Percentiles rank a stretch among this genome's conserved stretches.
Conservation (phyloP, 2,113 vertebrate species). For the Phaethon lepturus region DNA sequence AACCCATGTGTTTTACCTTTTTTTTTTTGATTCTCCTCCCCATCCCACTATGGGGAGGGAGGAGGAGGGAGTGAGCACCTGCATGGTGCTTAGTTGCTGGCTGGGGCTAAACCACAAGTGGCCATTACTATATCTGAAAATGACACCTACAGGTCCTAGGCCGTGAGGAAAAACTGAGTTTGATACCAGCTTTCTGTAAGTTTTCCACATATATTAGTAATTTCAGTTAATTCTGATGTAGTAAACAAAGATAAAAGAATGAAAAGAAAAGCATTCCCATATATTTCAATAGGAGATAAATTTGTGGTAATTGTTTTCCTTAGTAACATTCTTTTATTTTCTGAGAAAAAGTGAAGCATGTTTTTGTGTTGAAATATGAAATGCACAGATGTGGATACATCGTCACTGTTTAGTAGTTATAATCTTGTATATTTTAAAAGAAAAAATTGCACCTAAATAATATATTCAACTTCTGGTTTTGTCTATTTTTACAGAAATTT, state of each 20-base stretch:
- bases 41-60: too few relatives aligned
- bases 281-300: neutral
- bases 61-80: too few relatives aligned
- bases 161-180: neutral
- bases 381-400: neutral
- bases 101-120: too few relatives aligned
- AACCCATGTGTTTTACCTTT: too few relatives aligned
- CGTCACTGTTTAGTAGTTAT: neutral
- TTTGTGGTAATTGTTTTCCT: neutral
- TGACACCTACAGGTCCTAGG: neutral
- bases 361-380: neutral
- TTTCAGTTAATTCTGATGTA: neutral
- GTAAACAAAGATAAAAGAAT: neutral
- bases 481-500: slow-evolving; percentile 45
- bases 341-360: neutral
- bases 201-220: neutral
- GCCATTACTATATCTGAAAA: neutral
- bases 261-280: neutral
- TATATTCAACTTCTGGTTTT: neutral
- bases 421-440: neutral
- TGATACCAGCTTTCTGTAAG: neutral
- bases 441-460: neutral
- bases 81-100: too few relatives aligned
- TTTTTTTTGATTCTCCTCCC: too few relatives aligned
- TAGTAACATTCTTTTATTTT: neutral